Evolutionary conservation across 1,140 invertebrate species (phyloP).

Genomic region (Eriocheir sinensis): DNA sequence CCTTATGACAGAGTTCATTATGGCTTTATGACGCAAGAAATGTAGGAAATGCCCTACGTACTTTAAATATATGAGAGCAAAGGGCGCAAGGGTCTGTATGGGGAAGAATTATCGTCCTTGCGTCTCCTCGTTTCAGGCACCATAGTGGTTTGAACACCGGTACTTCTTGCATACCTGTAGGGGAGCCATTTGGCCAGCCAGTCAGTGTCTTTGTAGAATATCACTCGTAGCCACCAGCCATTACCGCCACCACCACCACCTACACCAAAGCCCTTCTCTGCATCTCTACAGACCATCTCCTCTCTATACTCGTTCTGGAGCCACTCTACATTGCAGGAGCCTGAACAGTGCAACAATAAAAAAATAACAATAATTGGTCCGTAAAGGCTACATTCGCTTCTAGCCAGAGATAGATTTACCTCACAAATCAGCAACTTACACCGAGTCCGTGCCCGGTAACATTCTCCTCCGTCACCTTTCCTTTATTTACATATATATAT

Average conservation of each 20-base stretch:
- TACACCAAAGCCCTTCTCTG: neutral
- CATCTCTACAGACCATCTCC: neutral
- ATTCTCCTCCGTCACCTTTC: neutral
- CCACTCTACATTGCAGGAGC: neutral
- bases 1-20: constrained; percentile 70
- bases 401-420: neutral
- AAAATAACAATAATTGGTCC: neutral
- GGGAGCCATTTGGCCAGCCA: constrained; percentile 61
- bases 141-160: constrained; percentile 11
- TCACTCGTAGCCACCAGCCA: neutral
- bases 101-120: constrained; percentile 59
- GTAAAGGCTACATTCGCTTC: neutral
- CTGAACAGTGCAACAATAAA: neutral
- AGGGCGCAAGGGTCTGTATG: constrained; percentile 67
- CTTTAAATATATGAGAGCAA: constrained; percentile 76
- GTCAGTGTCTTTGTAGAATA: constrained; percentile 28
- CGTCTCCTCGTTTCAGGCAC: neutral
- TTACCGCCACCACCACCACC: neutral
- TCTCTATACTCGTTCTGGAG: neutral
- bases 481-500: neutral
- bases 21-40: constrained; percentile 69
- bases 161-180: constrained; percentile 75
- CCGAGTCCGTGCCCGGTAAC: neutral
- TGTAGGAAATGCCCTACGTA: constrained; percentile 78
- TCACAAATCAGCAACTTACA: constrained; percentile 11